Evolutionary conservation across 53 echinoderm and acorn worm genomes (phyloP).

Genomic region (Antedon mediterranea): DNA sequence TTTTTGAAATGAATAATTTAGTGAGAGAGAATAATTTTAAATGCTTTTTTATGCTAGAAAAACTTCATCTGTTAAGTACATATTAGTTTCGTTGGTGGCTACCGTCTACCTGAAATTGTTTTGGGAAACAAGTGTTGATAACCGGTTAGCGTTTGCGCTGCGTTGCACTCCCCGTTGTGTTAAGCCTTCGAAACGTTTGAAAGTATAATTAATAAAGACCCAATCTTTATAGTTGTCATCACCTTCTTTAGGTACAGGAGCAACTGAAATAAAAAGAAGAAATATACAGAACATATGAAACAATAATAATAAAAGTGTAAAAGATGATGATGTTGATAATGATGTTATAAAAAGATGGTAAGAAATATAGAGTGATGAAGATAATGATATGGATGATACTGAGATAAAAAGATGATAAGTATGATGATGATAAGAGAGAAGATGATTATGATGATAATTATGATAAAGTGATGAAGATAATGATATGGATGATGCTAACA

Average conservation of each 20-base stretch:
- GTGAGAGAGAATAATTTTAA: neutral
- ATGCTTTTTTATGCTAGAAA: neutral
- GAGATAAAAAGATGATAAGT: too few species aligned
- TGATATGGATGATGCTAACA: too few species aligned
- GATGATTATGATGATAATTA: too few species aligned
- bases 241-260: constrained; percentile 63
- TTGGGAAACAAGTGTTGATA: neutral
- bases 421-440: too few species aligned
- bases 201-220: constrained; percentile 99
- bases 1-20: too few species aligned
- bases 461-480: too few species aligned
- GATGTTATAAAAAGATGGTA: too few species aligned
- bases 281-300: too few species aligned
- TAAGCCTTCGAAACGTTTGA: constrained; percentile 94
- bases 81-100: neutral
- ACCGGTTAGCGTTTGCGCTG: neutral
- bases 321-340: too few species aligned
- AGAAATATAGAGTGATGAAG: too few species aligned
- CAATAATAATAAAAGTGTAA: too few species aligned
- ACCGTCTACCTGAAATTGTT: neutral
- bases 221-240: constrained; percentile 98
- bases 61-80: neutral
- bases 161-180: constrained; percentile 79
- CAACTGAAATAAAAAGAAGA: constrained; percentile 25
- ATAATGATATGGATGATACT: too few species aligned